A percentile compares a stretch with the other conserved stretches of the same genome.
phyloP scores from a whole-genome alignment of 2,113 vertebrate genomes.

The Pongo pygmaeus region DNA sequence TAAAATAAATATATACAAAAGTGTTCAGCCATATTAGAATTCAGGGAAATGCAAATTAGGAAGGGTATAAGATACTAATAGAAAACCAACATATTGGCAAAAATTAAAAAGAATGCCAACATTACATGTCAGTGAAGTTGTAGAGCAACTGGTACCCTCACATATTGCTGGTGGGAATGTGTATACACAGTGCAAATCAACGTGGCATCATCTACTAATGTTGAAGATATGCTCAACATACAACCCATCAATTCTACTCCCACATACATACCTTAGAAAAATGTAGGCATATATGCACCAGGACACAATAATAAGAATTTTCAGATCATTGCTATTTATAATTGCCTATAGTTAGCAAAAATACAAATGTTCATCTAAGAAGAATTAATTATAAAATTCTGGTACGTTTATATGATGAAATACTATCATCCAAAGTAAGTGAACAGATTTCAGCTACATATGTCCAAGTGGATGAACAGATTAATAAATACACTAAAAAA shows the following conservation, averaged over 20 bases:
- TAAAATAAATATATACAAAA: not conserved
- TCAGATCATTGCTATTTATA: constrained; percentile 32
- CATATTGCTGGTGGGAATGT: not conserved
- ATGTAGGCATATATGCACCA: not conserved
- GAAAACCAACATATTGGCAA: not conserved
- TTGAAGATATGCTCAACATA: not conserved
- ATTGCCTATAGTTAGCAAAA: not conserved
- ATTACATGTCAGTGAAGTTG: not conserved
- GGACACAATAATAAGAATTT: not conserved
- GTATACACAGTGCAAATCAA: not conserved
- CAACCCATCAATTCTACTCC: not conserved
- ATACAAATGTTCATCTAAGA: not conserved
- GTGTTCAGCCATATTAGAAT: not conserved
- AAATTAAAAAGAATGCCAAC: constrained; percentile 24
- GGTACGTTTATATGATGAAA: not conserved
- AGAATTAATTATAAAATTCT: constrained; percentile 8
- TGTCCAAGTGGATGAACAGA: constrained; percentile 2
- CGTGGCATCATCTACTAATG: not conserved
- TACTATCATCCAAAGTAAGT: not conserved
- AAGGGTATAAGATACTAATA: not conserved
- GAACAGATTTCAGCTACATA: constrained; percentile 7
- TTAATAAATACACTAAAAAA: not conserved
- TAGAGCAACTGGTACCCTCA: not conserved
- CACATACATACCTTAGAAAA: constrained; percentile 5
- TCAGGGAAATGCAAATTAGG: constrained; percentile 34